phyloP scores from a whole-genome alignment of 2,888 invertebrate genomes.

The Resseliella maxima region DNA sequence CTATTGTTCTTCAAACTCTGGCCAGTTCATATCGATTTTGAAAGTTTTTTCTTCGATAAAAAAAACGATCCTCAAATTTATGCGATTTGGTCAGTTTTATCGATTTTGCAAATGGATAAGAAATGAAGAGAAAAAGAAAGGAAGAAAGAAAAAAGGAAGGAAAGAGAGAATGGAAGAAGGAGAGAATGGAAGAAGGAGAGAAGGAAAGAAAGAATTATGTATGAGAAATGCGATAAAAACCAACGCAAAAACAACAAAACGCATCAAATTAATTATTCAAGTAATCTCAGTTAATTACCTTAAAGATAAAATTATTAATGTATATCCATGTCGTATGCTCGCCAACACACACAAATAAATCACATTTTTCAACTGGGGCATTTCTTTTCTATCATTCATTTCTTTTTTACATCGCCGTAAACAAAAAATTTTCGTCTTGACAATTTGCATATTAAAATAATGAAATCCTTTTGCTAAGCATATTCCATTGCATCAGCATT shows the following conservation, averaged over 20 bases:
- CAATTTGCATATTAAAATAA: slow-evolving; percentile 49
- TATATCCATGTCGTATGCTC: neutral
- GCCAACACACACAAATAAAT: neutral
- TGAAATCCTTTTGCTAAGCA: neutral
- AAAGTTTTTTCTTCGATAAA: neutral
- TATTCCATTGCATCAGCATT: neutral
- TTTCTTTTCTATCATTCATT: neutral
- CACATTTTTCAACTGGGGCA: neutral
- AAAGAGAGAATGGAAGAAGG: neutral
- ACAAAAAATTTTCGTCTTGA: neutral
- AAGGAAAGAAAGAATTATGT: neutral
- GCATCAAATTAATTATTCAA: slow-evolving; percentile 21
- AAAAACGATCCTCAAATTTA: neutral
- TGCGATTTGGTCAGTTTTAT: neutral
- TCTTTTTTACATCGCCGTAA: neutral
- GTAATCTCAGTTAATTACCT: slow-evolving; percentile 20
- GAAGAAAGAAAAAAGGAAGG: neutral
- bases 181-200: neutral
- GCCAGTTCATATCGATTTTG: neutral
- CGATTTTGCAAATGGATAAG: neutral
- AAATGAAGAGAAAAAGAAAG: neutral
- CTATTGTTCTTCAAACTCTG: neutral
- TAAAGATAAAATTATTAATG: slow-evolving; percentile 9
- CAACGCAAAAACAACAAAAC: neutral
- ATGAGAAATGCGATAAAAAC: no score